Evolutionary conservation across 2,888 invertebrate genomes (phyloP).

Genomic region (Melolontha melolontha): DNA sequence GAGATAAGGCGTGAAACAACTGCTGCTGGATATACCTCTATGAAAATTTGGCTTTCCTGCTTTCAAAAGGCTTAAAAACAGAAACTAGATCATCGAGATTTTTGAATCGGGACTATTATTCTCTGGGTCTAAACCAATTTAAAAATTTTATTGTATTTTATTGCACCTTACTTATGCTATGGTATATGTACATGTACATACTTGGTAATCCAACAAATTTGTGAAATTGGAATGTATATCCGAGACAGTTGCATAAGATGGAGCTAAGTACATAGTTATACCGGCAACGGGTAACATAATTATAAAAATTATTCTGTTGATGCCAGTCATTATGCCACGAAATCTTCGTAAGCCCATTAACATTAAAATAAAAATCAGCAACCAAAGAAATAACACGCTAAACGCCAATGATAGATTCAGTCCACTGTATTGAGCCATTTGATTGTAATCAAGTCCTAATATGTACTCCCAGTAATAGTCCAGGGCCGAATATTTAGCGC

Average conservation of each 20-base stretch:
- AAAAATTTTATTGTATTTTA: too few relatives aligned
- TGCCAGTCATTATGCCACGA: background rate
- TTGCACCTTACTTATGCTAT: too few relatives aligned
- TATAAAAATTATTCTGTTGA: background rate
- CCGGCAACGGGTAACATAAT: background rate
- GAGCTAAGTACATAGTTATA: background rate
- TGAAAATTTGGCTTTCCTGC: too few relatives aligned
- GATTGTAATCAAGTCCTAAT: background rate
- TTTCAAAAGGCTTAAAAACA: too few relatives aligned
- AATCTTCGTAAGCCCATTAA: conserved; percentile 8
- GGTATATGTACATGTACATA: background rate
- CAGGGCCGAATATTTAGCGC: conserved; percentile 13
- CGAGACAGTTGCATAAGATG: background rate
- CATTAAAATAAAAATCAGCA: conserved; percentile 12
- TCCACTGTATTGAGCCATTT: background rate
- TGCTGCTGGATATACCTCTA: too few relatives aligned
- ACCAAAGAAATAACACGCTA: conserved; percentile 13
- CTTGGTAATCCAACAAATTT: too few relatives aligned
- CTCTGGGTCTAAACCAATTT: too few relatives aligned
- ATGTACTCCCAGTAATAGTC: conserved; percentile 21
- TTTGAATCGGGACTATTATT: too few relatives aligned
- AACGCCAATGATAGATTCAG: background rate
- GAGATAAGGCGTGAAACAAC: too few relatives aligned
- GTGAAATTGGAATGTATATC: too few relatives aligned
- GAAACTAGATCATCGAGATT: too few relatives aligned